Conservation (phyloP, 2,113 vertebrate genomes). For the Boleophthalmus pectinirostris region DNA sequence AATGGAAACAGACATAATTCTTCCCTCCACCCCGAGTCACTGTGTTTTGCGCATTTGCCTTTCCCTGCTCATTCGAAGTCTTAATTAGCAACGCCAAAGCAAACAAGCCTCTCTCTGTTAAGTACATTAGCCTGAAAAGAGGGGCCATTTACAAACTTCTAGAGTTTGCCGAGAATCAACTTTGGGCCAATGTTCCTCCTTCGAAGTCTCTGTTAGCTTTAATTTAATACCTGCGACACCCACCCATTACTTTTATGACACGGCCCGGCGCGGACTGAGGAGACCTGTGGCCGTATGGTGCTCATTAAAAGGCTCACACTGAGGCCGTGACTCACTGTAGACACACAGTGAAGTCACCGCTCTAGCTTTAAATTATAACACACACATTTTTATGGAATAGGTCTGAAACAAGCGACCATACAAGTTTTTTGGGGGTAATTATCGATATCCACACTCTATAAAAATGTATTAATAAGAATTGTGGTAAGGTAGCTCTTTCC, state of each 20-base stretch:
- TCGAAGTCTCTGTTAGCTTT: conserved; percentile 40
- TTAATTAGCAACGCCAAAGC: conserved; percentile 72
- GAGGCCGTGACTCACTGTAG: conserved; percentile 50
- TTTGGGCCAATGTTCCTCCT: conserved; percentile 45
- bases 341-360: conserved; percentile 48
- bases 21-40: conserved; percentile 42
- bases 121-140: conserved; percentile 45
- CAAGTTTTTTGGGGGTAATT: background rate
- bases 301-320: conserved; percentile 71
- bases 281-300: conserved; percentile 47
- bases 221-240: conserved; percentile 62
- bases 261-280: conserved; percentile 27
- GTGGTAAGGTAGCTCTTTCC: background rate
- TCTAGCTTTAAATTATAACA: conserved; percentile 27
- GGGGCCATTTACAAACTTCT: conserved; percentile 45
- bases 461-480: background rate
- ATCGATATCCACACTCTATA: background rate
- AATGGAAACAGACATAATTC: conserved; percentile 72
- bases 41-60: conserved; percentile 13
- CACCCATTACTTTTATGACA: conserved; percentile 68
- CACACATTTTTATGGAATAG: conserved; percentile 25
- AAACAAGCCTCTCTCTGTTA: conserved; percentile 55
- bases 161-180: conserved; percentile 42
- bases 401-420: background rate
- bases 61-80: conserved; percentile 47